These are phyloP conservation scores for Hyles euphorbiae DNA, from an alignment of 1,140 invertebrate species.

Conservation along the genomic window DNA sequence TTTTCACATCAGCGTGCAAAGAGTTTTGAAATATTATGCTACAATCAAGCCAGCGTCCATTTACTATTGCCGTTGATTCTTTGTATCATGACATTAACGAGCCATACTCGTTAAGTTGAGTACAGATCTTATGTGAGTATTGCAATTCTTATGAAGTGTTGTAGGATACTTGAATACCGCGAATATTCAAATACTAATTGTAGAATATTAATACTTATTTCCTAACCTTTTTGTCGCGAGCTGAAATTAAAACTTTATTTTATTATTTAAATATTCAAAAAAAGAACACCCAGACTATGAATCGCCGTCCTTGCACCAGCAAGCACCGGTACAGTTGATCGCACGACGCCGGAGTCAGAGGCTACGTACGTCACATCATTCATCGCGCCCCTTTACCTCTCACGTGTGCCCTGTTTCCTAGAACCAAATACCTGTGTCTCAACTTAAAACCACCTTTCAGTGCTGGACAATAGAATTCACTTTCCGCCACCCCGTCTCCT, in stretches of 20 bases:
- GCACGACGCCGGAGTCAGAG: conserved; percentile 48
- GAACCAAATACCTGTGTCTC: neutral
- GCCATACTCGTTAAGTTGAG: too few species aligned
- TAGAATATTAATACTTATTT: conserved; percentile 1
- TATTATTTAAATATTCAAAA: too few species aligned
- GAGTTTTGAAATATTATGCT: too few species aligned
- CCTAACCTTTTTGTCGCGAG: conserved; percentile 1
- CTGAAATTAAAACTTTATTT: neutral
- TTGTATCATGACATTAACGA: too few species aligned
- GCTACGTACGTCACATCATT: conserved; percentile 57
- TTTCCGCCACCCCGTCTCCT: conserved; percentile 6
- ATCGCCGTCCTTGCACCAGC: conserved; percentile 13
- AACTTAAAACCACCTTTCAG: conserved; percentile 20
- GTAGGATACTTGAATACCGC: too few species aligned
- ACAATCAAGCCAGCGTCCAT: too few species aligned
- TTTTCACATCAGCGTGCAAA: too few species aligned
- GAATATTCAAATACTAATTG: neutral
- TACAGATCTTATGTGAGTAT: too few species aligned
- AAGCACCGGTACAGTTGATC: conserved; percentile 29
- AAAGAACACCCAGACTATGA: conserved; percentile 14
- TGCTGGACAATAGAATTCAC: neutral
- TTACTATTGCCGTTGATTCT: too few species aligned
- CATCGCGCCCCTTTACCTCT: conserved; percentile 53
- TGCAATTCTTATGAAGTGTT: too few species aligned
- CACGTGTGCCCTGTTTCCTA: conserved; percentile 26